Base-by-base conservation (phyloP, 2,797 vertebrate species). In the Rachycentron canadum region DNA sequence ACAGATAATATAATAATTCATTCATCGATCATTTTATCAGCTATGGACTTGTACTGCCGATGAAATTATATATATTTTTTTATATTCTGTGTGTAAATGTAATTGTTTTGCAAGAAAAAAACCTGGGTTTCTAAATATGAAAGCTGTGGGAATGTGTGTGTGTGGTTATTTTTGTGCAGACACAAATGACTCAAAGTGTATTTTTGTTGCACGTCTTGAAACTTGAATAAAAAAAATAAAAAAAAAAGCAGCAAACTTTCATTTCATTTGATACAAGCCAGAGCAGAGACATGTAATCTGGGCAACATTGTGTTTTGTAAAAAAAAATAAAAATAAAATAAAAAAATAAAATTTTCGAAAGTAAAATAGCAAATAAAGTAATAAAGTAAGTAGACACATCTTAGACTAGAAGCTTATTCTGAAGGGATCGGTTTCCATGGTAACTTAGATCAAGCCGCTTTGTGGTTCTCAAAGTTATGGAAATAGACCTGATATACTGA, bases 351-450 rank as follows among this genome's bases (percentile, higher is more conserved):
- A 3, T 50, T 25, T 47, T 47, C 16, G 6, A 47, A 47, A n/a
- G 7, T 23, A 50, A 50, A 47, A 47, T 17, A 40, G 11, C 28
- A 58, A 59, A 38, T n/a, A 38, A 34, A 19, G 26, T n/a, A n/a
- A n/a, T n/a, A 25, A 14, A 41, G 11, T 25, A 60, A 59, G 5
- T 45, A 16, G 3, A 17, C 9, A 12, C 7, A 23, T 21, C 32
- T 61, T 11, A 2, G 47, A 62, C 49, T 61, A n/a, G 38, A 40
- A 41, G 23, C 16, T 52, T 50, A 17, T 49, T 30, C 21, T 19
- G 23, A 57, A 57, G 43, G 56, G 50, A 45, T 25, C 1, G 30
- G 74, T 82, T 69, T 53, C 74, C 69, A 74, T 66, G 65, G 80
- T 32, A 56, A 65, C 80, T 3, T 11, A 10, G 21, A n/a, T 49